Evolutionary conservation across 2,888 invertebrate species (phyloP).

Genomic region (Mesorhabditis sp.): DNA sequence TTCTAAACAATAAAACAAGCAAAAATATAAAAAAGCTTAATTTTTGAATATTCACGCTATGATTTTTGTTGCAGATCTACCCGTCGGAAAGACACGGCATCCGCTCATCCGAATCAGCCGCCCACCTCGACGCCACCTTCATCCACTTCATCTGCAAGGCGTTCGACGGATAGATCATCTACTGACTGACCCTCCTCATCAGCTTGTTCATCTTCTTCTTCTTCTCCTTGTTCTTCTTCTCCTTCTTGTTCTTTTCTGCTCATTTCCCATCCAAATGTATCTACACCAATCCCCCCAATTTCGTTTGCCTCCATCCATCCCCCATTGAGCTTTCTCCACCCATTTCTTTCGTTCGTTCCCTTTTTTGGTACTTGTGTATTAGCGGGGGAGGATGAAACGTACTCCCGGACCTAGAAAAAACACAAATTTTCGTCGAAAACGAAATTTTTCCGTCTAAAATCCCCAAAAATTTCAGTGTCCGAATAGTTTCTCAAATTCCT

Average conservation of each 20-base stretch:
- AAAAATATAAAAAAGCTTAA: no score
- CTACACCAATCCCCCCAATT: background rate
- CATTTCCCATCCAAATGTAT: constrained; percentile 14
- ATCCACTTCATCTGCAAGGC: constrained; percentile 60
- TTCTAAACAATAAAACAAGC: no score
- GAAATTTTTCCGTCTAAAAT: no score
- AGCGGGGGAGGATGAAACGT: background rate
- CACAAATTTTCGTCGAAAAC: no score
- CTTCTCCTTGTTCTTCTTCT: constrained; percentile 11
- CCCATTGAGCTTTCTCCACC: background rate
- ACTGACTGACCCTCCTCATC: constrained; percentile 11
- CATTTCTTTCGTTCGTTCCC: background rate
- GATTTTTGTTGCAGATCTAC: constrained; percentile 69
- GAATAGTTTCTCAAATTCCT: no score
- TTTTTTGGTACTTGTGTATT: background rate
- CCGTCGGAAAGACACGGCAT: constrained; percentile 94
- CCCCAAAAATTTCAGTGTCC: no score
- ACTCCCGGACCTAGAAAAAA: no score
- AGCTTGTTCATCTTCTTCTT: constrained; percentile 9
- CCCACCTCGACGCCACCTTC: constrained; percentile 91
- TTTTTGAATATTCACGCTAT: no score
- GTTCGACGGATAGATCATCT: constrained; percentile 10
- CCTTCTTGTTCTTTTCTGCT: constrained; percentile 14
- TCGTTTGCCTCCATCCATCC: background rate
- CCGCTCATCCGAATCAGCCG: constrained; percentile 78